Evolutionary conservation across 2,113 vertebrate genomes (phyloP).

Genomic region (Leuciscus idus): DNA sequence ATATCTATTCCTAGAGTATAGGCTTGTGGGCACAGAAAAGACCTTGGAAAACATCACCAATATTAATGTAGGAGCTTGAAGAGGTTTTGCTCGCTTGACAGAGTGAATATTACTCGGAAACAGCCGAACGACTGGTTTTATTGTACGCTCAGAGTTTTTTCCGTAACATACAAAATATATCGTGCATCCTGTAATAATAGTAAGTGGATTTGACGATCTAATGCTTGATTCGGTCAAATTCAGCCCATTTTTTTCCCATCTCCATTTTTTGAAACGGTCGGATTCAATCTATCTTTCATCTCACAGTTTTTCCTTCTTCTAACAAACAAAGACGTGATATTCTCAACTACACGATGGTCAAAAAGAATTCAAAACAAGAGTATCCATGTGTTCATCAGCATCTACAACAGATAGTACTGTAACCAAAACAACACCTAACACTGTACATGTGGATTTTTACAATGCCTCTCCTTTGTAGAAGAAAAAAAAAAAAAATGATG

Average conservation of each 20-base stretch:
- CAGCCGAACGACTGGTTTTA: slow-evolving; percentile 7
- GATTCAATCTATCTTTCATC: slow-evolving; percentile 6
- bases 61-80: slow-evolving; percentile 58
- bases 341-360: slow-evolving; percentile 23
- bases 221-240: background rate
- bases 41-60: slow-evolving; percentile 23
- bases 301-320: background rate
- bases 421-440: slow-evolving; percentile 48
- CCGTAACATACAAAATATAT: background rate
- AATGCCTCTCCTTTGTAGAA: slow-evolving; percentile 67
- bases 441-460: slow-evolving; percentile 42
- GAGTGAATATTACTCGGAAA: slow-evolving; percentile 1
- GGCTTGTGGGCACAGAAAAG: slow-evolving; percentile 45
- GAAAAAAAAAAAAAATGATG: slow-evolving; percentile 68
- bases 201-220: too few species aligned
- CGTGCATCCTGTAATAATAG: background rate
- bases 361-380: background rate
- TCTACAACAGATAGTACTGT: slow-evolving; percentile 41
- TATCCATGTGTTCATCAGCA: slow-evolving; percentile 29
- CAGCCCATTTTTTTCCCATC: background rate
- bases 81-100: slow-evolving; percentile 50
- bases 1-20: slow-evolving; percentile 44
- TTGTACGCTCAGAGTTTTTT: slow-evolving; percentile 26
- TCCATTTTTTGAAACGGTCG: slow-evolving; percentile 6
- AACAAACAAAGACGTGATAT: slow-evolving; percentile 4